Evolutionary conservation across 2,888 invertebrate species (phyloP), one percentile per base, ranked within the genome.

Genomic region (Idaea straminata): DNA sequence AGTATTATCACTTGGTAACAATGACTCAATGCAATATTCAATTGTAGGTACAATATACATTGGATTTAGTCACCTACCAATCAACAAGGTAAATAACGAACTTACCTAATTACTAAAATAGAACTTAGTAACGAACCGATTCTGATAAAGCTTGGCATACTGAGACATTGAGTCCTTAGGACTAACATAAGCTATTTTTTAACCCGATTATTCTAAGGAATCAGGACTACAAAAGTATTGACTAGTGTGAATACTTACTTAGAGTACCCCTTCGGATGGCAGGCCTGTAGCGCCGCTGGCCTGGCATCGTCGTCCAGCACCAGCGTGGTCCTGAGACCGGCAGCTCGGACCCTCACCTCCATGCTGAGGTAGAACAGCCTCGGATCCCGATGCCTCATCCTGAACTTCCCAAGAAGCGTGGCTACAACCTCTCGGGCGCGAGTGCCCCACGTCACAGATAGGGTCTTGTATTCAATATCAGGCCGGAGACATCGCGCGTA

Each of bases 381-480:
- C 0, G 98, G 97, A 88, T 99, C 98, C 35, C 98, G 95, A 86
- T 98, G 98, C 76, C 97, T 95, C 97, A 98, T 98, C 80, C 97
- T 95, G 89, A 95, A 97, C 94, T 98, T 98, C 87, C 96, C 95
- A 70, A 99, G 93, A 34, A 99, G 93, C 63, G 97, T 96, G 69
- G 95, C 93, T 13, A 98, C 97, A 71, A 99, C 96, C 86, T 98
- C 97, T 78, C 96, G 95, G 79, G 97, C 97, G 1, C 97, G 96
- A 15, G 98, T 98, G 79, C 97, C 96, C 94, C 96, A 97, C 63
- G 97, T 96, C 76, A 98, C 97, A 73, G 97, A 96, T 67, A 99
- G 92, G 0, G 98, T 99, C 90, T 98, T 98, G 95, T 99, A 98
- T 87, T 98, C 98, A 85, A 98, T 98, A 91, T 98, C 98, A 35